Evolutionary conservation across 1,140 invertebrate genomes (phyloP), one percentile per base, ranked within the genome.

Genomic region (Episyrphus balteatus): DNA sequence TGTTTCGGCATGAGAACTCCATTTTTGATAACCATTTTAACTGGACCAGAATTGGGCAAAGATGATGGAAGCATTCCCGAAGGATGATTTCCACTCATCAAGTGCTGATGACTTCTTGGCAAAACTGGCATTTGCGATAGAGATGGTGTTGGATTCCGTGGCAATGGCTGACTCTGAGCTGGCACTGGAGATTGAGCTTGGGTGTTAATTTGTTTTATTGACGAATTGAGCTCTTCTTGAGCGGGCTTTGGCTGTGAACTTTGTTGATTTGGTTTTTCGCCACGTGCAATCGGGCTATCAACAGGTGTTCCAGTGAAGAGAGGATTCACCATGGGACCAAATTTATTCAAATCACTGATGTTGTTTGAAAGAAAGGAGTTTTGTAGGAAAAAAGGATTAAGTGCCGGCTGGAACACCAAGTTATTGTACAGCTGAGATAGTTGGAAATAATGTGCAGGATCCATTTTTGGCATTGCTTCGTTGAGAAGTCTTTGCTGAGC

Each of bases 11-110:
- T 88, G 0, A 91, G 66, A 1, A 89, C 81, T 1, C 88, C 88
- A 49, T 91, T 91, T 66, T 89, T 91, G 44, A 91, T 86, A 0
- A 90, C 86, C 86, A 89, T 88, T 64, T 88, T 86, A 0, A 88
- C 83, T 1, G 83, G 82, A 55, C 83, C 83, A 0, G 71, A 70
- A 46, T 51, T 57, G 30, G 51, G 38, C 13, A 51, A 34, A 36
- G 49, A 42, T 43, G 53, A 32, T 7, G 51, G 46, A 17, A 49
- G 41, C 34, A 52, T 48, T n/a, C 50, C 40, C 18, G 51, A 36
- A 3, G 33, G 34, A 12, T 52, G 51, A 15, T 15, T 26, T 8
- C 21, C 21, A 26, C 21, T 26, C 21, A 26, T 26, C 3, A 26
- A 8, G 8, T 26, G 21, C 8, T 26, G 21, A 26, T 26, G 21